Base-by-base conservation (phyloP, 1,140 invertebrate species). In the Drosophila lini region DNA sequence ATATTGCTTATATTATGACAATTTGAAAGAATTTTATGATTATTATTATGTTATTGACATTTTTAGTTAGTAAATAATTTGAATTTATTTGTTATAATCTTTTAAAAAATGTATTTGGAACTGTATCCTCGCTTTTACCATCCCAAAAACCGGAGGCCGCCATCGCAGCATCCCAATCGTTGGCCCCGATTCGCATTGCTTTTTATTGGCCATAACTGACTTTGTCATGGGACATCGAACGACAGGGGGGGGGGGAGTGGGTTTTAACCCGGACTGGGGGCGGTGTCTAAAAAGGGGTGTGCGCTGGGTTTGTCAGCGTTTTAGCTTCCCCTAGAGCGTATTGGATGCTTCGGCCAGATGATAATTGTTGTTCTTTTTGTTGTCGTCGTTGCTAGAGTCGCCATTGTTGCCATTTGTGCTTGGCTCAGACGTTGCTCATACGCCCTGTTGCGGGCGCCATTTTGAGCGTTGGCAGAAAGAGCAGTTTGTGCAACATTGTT, bases 171-270 rank as follows among this genome's bases (percentile, higher is more conserved):
- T 53, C 38, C 61, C 47, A 53, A 69, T 52, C 38, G 70, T 38
- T 68, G 19, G 53, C 55, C 57, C 57, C 41, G 44, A 59, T 74
- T 67, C 78, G 74, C 83, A 88, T 83, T 88, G 83, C 84, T 84
- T 89, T 89, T 89, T 89, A 89, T 89, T 89, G 84, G 83, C 83
- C 81, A 89, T 89, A 89, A 89, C 84, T 89, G 84, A 89, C 84
- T 89, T 89, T 89, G 84, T 89, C 80, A 76, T 76, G 55, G 78
- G 45, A 47, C 67, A 73, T 65, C 11, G 22, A 10, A 41, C 1
- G 15, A 16, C 3, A 9, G 19, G 19, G 41, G 28, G 3, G 0
- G 25, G 15, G 15, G 16, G 11, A 11, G 25, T 25, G 44, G 42
- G 11, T 13, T 45, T 13, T 13, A 3, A 2, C 19, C 6, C 5